A percentile compares a stretch with the other conserved stretches of the same genome.
These are phyloP conservation scores for Drosophila serrata DNA, from an alignment of 1,140 invertebrate species.

Conservation along the genomic window DNA sequence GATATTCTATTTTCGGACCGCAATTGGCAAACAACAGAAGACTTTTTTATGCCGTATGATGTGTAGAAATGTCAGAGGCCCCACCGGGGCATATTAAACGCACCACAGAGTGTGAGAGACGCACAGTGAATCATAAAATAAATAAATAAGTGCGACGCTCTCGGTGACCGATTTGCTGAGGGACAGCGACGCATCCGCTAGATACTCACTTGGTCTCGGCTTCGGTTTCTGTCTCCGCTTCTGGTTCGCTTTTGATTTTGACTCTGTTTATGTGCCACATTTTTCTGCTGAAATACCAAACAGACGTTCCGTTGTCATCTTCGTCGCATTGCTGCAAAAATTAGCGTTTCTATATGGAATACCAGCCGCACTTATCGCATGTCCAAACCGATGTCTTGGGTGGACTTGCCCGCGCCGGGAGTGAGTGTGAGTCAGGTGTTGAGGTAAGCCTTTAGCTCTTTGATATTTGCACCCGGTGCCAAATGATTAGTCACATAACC, in stretches of 20 bases:
- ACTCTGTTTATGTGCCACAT: constrained; percentile 53
- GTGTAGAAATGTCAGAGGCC: constrained; percentile 57
- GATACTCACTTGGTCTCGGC: constrained; percentile 23
- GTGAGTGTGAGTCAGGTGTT: constrained; percentile 52
- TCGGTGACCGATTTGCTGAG: constrained; percentile 47
- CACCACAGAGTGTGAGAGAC: constrained; percentile 39
- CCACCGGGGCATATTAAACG: constrained; percentile 43
- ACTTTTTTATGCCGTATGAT: constrained; percentile 34
- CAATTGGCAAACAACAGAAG: constrained; percentile 58
- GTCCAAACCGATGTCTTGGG: constrained; percentile 32
- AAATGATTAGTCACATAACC: constrained; percentile 64
- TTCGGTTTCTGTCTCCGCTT: constrained; percentile 18
- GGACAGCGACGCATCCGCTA: constrained; percentile 70
- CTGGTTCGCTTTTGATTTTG: constrained; percentile 24
- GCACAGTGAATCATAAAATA: constrained; percentile 62
- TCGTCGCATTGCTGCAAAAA: constrained; percentile 57
- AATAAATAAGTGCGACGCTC: constrained; percentile 61
- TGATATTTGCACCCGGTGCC: constrained; percentile 42
- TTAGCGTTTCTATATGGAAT: constrained; percentile 49
- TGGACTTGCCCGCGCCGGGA: constrained; percentile 6
- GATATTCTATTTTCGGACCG: constrained; percentile 60
- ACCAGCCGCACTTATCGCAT: constrained; percentile 46
- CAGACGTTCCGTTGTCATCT: constrained; percentile 48
- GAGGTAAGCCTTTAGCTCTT: constrained; percentile 40
- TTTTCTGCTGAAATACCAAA: constrained; percentile 63